Evolutionary conservation across 2,797 vertebrate genomes (phyloP).

Genomic region (Florisuga fusca): DNA sequence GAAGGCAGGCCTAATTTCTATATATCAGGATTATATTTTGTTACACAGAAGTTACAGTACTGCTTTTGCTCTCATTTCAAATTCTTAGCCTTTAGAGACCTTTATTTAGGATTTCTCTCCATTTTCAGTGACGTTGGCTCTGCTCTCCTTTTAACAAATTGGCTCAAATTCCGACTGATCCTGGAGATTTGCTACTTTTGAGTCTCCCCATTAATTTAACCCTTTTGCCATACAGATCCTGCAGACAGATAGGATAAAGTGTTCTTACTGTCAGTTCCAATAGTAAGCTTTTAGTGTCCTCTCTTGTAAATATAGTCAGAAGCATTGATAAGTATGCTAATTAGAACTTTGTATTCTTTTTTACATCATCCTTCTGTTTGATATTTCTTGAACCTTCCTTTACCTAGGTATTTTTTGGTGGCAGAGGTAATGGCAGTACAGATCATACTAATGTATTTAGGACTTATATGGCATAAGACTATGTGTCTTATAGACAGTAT

Average conservation of each 20-base stretch:
- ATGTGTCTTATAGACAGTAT: background rate
- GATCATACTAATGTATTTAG: background rate
- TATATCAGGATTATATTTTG: accelerated
- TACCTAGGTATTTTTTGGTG: background rate
- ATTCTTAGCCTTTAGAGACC: background rate
- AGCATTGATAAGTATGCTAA: background rate
- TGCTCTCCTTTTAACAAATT: conserved; percentile 28
- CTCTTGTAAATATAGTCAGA: conserved; percentile 3
- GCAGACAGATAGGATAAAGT: conserved; percentile 47
- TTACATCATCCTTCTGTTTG: background rate
- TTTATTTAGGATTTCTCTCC: background rate
- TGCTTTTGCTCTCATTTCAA: background rate
- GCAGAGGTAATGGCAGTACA: background rate
- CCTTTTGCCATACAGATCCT: conserved; percentile 18
- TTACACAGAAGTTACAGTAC: accelerated
- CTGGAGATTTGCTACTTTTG: conserved; percentile 54
- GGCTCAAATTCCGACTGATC: conserved; percentile 33
- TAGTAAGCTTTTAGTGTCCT: background rate
- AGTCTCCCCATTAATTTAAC: conserved; percentile 50
- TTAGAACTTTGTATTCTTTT: conserved; percentile 9
- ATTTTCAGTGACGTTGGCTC: background rate
- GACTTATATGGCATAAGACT: background rate
- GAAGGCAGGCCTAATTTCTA: background rate
- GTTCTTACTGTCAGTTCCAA: conserved; percentile 20
- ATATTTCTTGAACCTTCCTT: background rate